Conservation (phyloP, 2,113 vertebrate species). For the Eulacestoma nigropectus region DNA sequence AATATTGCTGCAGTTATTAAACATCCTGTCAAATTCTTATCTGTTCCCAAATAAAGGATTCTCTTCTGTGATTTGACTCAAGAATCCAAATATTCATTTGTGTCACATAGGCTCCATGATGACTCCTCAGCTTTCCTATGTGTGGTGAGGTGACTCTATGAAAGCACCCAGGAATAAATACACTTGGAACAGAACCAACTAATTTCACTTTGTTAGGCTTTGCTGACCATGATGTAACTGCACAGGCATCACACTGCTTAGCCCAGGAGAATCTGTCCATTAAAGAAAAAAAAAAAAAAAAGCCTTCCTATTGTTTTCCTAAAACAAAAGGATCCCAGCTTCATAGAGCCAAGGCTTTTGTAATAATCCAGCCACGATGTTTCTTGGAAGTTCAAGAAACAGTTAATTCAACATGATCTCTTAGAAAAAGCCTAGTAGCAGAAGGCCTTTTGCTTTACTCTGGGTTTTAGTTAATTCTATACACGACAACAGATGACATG, state of each 20-base stretch:
- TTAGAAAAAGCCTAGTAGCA: background rate
- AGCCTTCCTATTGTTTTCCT: background rate
- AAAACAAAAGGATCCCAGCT: background rate
- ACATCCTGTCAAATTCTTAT: background rate
- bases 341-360: background rate
- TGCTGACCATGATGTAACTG: background rate
- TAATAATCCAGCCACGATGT: background rate
- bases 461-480: slow-evolving; percentile 13
- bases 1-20: background rate
- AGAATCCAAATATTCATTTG: background rate
- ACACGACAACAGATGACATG: background rate
- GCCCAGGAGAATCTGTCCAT: background rate
- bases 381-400: background rate
- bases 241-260: background rate
- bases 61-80: background rate
- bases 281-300: background rate
- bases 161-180: background rate
- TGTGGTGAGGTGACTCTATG: background rate
- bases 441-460: background rate
- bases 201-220: background rate
- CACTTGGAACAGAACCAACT: background rate
- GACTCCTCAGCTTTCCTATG: background rate
- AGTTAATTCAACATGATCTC: background rate
- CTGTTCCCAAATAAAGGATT: background rate
- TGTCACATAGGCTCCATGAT: background rate